Evolutionary conservation across 2,113 vertebrate genomes (phyloP), one percentile per base, ranked within the genome.

Genomic region (Sterna hirundo): DNA sequence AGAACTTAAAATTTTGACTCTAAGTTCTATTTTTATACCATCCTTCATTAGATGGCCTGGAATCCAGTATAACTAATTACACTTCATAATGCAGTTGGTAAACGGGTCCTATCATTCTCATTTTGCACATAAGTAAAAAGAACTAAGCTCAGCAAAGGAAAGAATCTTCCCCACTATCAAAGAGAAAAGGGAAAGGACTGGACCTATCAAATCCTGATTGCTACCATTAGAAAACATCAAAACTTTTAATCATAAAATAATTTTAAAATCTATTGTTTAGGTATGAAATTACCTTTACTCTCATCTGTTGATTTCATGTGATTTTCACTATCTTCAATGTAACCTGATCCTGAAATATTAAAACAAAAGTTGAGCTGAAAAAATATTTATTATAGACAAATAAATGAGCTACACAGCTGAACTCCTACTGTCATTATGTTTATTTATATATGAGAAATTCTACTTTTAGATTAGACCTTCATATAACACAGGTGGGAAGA

Each of bases 241-340:
- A 62, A 32, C 11, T 76, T 94, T 79, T 29, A 82, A 38, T 42
- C 42, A 71, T 29, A 83, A 79, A 62, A 52, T 62, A 49, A 22
- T 62, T 88, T 42, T 0, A 0, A 93, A 83, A 62, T 15, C 18
- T 74, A 18, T 65, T 61, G 13, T 36, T 75, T 40, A 94, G 71
- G 13, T 68, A 34, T 83, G 32, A 66, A 96, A 92, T 98, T 98
- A 98, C 98, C 98, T 98, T 98, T 98, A 89, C 91, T 98, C n/a
- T 98, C 98, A 94, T 97, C 97, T 88, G 97, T 30, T 86, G 98
- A 54, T 91, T 98, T 98, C 89, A 96, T 65, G 62, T 98, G 97
- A 61, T 98, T 98, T 96, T 98, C 98, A 88, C 66, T 91, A 52
- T 98, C 97, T 92, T 98, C 98, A 77, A 90, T 96, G 78, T 98